phyloP scores from a whole-genome alignment of 2,888 invertebrate species.

The Brachypterus glaber region DNA sequence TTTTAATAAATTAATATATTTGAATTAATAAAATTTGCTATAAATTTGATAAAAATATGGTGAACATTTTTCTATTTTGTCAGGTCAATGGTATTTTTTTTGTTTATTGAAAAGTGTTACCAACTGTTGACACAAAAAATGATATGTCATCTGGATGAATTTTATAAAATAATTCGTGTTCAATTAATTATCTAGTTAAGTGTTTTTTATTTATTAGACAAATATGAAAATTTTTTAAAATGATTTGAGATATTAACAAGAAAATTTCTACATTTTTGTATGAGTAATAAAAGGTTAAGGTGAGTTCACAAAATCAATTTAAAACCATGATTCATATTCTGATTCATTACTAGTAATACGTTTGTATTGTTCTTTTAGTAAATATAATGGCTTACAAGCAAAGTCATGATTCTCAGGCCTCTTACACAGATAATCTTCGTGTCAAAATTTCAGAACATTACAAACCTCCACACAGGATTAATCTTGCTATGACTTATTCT shows the following conservation, averaged over 20 bases:
- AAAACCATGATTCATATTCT: conserved; percentile 19
- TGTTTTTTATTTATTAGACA: too few relatives aligned
- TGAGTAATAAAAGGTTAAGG: conserved; percentile 16
- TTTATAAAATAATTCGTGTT: conserved; percentile 7
- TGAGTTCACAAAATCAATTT: conserved; percentile 14
- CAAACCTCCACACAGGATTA: conserved; percentile 66
- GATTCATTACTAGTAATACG: conserved; percentile 15
- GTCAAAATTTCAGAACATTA: conserved; percentile 84
- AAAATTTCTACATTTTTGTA: too few relatives aligned
- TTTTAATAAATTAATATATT: too few relatives aligned
- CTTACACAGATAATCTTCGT: conserved; percentile 74
- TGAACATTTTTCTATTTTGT: too few relatives aligned
- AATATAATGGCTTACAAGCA: conserved; percentile 28
- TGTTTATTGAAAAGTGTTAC: conserved; percentile 15
- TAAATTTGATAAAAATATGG: too few relatives aligned
- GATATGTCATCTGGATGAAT: conserved; percentile 7
- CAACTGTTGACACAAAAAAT: conserved; percentile 14
- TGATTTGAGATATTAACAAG: too few relatives aligned
- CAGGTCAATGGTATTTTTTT: too few relatives aligned
- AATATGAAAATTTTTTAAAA: too few relatives aligned
- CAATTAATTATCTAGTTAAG: too few relatives aligned
- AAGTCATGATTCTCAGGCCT: conserved; percentile 46
- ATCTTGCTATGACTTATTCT: conserved; percentile 48
- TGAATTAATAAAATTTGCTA: too few relatives aligned
- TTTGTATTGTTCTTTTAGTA: conserved; percentile 13